phyloP scores from a whole-genome alignment of 1,140 invertebrate species.

The Phenacoccus solenopsis region DNA sequence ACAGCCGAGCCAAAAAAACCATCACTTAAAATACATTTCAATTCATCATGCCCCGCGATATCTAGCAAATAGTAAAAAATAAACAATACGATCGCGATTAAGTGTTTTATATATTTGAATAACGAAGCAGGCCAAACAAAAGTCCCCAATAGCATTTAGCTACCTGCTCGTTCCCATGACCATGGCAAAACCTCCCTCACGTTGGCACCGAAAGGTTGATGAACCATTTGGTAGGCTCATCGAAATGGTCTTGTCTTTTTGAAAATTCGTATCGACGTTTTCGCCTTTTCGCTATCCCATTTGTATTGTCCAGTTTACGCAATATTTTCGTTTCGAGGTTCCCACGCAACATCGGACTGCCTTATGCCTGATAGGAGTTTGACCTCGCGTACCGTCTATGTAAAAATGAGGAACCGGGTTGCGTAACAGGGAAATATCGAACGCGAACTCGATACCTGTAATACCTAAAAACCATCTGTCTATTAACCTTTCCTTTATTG shows the following conservation, averaged over 20 bases:
- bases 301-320: background rate
- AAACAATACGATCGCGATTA: too few species aligned
- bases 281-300: background rate
- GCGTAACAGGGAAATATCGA: conserved; percentile 1
- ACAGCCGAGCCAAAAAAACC: too few species aligned
- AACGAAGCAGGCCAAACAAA: background rate
- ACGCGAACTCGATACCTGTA: background rate
- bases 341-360: too few species aligned
- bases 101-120: too few species aligned
- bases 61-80: too few species aligned
- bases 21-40: too few species aligned
- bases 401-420: background rate
- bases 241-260: background rate
- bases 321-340: background rate
- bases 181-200: background rate
- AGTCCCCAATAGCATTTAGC: too few species aligned
- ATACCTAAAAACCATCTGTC: background rate
- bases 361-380: background rate
- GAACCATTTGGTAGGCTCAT: background rate
- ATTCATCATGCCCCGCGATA: too few species aligned
- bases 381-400: background rate
- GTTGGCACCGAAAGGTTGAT: background rate
- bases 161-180: background rate
- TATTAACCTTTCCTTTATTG: background rate
- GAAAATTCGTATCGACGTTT: background rate